Evolutionary conservation across 2,113 vertebrate genomes (phyloP).

Genomic region (Reinhardtius hippoglossoides): DNA sequence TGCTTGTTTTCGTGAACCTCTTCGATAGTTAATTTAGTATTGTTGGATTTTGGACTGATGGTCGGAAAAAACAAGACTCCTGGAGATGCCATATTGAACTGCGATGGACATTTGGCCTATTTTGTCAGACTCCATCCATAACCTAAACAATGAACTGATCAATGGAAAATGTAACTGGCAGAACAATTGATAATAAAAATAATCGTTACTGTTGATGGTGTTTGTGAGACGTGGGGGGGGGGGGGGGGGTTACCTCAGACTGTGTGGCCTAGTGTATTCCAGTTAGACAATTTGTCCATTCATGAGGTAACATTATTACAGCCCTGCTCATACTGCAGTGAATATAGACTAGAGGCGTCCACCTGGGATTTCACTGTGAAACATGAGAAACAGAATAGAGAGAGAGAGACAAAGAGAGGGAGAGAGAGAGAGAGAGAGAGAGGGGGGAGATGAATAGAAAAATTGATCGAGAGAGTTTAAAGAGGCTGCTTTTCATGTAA

Average conservation of each 20-base stretch:
- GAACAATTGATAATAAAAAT: background rate
- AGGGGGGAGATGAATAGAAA: constrained; percentile 59
- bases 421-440: background rate
- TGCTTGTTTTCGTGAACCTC: background rate
- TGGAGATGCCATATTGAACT: background rate
- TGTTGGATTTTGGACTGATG: no score
- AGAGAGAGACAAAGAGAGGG: constrained; percentile 1
- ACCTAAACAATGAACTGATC: background rate
- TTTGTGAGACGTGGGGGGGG: background rate
- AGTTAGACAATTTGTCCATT: constrained; percentile 67
- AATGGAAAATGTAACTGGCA: background rate
- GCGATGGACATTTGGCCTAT: background rate
- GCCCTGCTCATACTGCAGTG: constrained; percentile 41
- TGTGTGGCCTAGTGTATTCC: constrained; percentile 36
- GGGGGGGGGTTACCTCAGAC: constrained; percentile 16
- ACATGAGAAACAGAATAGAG: constrained; percentile 53
- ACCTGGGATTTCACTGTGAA: constrained; percentile 63
- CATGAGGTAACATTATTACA: constrained; percentile 69
- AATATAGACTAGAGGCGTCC: constrained; percentile 54
- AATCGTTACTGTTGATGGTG: background rate
- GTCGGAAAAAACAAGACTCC: background rate
- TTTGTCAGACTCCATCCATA: background rate
- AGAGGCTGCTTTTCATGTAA: constrained; percentile 45
- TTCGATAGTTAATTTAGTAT: no score
- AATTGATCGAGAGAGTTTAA: constrained; percentile 57